Evolutionary conservation across 2,888 invertebrate species (phyloP), one percentile per base, ranked within the genome.

Genomic region (Patella pellucida): DNA sequence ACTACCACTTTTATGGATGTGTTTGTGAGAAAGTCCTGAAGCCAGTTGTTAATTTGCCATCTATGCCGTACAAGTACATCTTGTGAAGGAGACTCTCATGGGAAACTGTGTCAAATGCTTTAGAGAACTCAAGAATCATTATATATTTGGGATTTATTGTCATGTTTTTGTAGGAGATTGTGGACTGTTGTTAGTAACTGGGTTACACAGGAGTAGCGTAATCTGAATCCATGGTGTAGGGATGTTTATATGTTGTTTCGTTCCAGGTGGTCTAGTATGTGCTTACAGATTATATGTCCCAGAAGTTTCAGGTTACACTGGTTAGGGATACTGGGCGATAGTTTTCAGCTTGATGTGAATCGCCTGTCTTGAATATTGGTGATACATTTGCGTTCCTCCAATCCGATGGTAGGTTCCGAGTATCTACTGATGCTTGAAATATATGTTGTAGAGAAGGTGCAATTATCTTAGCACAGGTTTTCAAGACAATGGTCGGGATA

Each of bases 31-130:
- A 67, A 9, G 15, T 67, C 67, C 19, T 15, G 67, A 9, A 5
- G 67, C 67, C 67, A 67, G 7, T 7, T 11, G 15, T 67, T 67
- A 1, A 67, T 67, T 67, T 67, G 19, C 15, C 67, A 15, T 67
- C 67, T 67, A 67, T 15, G 19, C 67, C 67, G 3, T 67, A 67
- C 16, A 67, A 27, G 3, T 3, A 67, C 67, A 67, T 67, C 67
- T 67, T 67, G 67, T 67, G 67, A 12, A 67, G 67, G 16, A 67
- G 67, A 67, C 15, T 67, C 16, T 67, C 67, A 67, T 67, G 67
- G 11, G 67, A 12, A 9, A 67, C 67, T 14, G 5, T 67, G 2
- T 67, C 67, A 2, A 67, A 67, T 67, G 67, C 67, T 67, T 67
- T 67, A 15, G 67, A 67, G 27, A 67, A 67, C 5, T 67, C 67